Evolutionary conservation across 35 echinoderm and acorn worm species (phyloP).

Genomic region (Diadema setosum): DNA sequence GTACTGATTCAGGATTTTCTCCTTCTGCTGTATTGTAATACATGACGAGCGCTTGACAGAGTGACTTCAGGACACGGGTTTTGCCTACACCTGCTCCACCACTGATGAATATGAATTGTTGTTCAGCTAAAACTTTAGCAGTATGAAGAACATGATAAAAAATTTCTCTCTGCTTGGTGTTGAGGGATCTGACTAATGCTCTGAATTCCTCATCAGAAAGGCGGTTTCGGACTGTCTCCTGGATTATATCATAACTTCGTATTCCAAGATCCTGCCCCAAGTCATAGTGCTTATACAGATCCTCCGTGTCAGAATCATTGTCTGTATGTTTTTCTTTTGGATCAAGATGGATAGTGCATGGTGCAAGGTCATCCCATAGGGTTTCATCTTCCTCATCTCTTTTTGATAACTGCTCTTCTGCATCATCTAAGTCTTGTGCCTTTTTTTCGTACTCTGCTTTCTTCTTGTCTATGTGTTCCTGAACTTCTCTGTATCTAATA

Average conservation of each 20-base stretch:
- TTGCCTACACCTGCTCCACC: conserved; percentile 28
- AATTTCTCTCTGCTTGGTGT: conserved; percentile 8
- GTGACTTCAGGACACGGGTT: neutral
- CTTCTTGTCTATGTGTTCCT: neutral
- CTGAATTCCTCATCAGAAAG: too few species aligned
- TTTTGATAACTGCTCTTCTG: neutral
- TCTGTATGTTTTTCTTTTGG: neutral
- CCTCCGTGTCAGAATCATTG: too few species aligned
- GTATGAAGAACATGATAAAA: neutral
- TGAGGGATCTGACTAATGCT: neutral
- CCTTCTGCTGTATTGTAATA: neutral
- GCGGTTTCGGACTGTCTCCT: too few species aligned
- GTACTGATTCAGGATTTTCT: neutral
- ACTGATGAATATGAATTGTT: neutral
- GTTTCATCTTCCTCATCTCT: neutral
- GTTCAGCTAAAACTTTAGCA: neutral
- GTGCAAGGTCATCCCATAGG: too few species aligned
- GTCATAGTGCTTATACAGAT: too few species aligned
- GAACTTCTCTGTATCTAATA: neutral
- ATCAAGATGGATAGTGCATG: neutral
- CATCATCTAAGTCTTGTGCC: neutral
- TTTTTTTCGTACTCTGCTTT: neutral
- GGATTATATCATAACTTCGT: neutral
- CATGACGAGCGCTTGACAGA: conserved; percentile 1
- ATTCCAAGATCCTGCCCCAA: too few species aligned